Evolutionary conservation across 2,113 vertebrate species (phyloP).

Genomic region (Corvus hawaiiensis): DNA sequence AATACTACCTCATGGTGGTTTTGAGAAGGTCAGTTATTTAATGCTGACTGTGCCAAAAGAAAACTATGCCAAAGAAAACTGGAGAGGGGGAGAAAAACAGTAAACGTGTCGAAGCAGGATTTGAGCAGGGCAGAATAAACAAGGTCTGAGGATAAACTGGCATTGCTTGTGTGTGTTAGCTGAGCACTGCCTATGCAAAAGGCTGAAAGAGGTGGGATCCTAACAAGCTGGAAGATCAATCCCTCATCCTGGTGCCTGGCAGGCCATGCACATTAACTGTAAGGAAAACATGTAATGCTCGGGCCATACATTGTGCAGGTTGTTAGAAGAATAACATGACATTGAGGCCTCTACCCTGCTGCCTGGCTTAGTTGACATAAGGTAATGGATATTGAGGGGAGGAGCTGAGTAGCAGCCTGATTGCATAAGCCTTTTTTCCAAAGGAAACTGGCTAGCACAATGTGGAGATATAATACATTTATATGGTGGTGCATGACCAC

Average conservation of each 20-base stretch:
- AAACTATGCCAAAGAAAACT: not conserved
- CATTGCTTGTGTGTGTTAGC: not conserved
- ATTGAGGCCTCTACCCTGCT: not conserved
- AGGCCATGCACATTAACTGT: not conserved
- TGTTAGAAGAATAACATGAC: not conserved
- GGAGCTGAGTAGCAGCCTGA: not conserved
- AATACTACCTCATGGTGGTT: conserved; percentile 3
- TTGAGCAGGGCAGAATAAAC: conserved; percentile 7
- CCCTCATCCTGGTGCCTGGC: not conserved
- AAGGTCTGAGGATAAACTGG: not conserved
- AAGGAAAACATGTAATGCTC: not conserved
- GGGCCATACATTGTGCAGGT: accelerated
- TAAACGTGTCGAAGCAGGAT: not conserved
- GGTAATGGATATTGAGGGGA: not conserved
- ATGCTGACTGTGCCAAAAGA: not conserved
- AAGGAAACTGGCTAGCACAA: not conserved
- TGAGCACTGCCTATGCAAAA: not conserved
- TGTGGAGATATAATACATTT: not conserved
- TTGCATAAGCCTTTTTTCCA: not conserved
- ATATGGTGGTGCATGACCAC: not conserved
- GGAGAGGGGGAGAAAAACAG: not conserved
- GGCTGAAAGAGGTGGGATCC: not conserved
- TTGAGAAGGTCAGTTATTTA: conserved; percentile 54
- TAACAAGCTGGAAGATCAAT: not conserved
- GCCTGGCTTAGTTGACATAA: not conserved